Conservation (phyloP, 1,140 invertebrate genomes). For the Aleiodes sp. region DNA sequence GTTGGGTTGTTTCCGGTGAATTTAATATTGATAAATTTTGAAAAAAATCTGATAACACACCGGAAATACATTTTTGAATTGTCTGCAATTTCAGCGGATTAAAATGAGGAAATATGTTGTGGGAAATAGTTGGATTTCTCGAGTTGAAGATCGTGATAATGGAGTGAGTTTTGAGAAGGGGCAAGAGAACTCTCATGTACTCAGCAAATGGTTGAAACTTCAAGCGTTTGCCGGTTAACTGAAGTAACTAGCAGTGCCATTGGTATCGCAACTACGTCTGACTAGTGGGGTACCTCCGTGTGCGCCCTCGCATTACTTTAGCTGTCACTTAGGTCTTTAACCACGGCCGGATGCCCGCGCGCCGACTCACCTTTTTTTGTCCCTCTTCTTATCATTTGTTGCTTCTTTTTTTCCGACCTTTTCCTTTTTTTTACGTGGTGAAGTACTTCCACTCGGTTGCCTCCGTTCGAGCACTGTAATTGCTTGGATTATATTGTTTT, state of each 20-base stretch:
- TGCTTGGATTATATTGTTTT: slow-evolving; percentile 9
- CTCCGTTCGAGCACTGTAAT: neutral
- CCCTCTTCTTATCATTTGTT: neutral
- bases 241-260: neutral
- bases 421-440: neutral
- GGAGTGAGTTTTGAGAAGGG: neutral
- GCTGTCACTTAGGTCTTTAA: slow-evolving; percentile 37
- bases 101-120: neutral
- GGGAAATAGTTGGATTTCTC: slow-evolving; percentile 6
- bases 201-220: neutral
- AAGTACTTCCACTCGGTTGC: neutral
- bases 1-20: no score
- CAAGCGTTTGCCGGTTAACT: neutral
- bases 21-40: no score
- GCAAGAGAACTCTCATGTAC: neutral
- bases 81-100: no score
- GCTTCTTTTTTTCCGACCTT: neutral
- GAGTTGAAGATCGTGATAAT: slow-evolving; percentile 10
- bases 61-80: no score
- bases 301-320: slow-evolving; percentile 27
- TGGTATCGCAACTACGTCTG: neutral
- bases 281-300: neutral
- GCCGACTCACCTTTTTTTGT: slow-evolving; percentile 1
- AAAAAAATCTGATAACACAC: no score
- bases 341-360: slow-evolving; percentile 11